Percentiles rank a stretch among this genome's conserved stretches.
Conservation (phyloP, 1,140 invertebrate genomes). For the Holcopasites calliopsidis region DNA sequence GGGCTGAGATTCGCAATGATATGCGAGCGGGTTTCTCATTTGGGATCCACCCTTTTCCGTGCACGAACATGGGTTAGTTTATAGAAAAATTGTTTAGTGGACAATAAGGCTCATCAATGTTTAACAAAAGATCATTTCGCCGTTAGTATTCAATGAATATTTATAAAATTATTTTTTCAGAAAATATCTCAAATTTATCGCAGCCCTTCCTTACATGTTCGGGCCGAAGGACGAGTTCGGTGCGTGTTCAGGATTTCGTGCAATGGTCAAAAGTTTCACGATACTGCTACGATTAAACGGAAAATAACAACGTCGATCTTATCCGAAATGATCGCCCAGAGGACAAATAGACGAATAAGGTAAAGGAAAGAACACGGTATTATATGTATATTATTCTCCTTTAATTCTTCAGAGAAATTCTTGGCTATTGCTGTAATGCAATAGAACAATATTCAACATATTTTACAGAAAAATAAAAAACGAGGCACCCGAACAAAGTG, state of each 20-base stretch:
- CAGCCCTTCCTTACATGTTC: no score
- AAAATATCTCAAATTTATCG: neutral
- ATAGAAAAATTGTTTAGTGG: neutral
- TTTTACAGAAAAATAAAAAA: neutral
- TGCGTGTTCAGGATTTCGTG: slow-evolving; percentile 28
- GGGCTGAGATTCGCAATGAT: neutral
- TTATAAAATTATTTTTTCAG: neutral
- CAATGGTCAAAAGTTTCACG: neutral
- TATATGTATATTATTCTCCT: slow-evolving; percentile 6
- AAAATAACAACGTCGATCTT: slow-evolving; percentile 14
- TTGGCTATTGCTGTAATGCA: no score
- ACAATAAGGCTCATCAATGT: neutral
- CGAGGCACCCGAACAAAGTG: no score
- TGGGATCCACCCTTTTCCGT: neutral
- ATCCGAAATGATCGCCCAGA: slow-evolving; percentile 2
- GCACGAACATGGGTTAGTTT: neutral
- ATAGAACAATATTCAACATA: neutral
- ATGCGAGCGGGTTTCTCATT: neutral
- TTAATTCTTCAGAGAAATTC: neutral
- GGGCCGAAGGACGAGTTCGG: neutral
- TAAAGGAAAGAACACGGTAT: neutral
- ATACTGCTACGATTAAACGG: slow-evolving; percentile 13
- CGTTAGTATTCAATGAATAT: neutral
- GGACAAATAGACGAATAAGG: neutral
- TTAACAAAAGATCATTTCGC: neutral